phyloP scores from a whole-genome alignment of 2,113 vertebrate species.

The Corythoichthys haematopterus region DNA sequence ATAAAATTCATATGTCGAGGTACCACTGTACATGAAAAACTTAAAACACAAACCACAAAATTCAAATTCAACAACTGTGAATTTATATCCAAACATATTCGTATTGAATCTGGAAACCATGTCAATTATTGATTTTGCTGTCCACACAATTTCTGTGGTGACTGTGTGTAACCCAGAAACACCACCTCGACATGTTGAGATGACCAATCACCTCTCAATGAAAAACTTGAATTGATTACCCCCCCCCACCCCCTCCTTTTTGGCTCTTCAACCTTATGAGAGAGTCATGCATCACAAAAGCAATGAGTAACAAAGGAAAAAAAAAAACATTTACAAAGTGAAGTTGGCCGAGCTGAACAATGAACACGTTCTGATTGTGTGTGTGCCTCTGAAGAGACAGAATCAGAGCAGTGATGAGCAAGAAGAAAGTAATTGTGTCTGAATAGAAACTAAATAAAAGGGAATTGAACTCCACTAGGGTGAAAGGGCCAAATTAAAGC shows the following conservation, averaged over 20 bases:
- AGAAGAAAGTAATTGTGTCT: slow-evolving; percentile 28
- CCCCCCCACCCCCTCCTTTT: background rate
- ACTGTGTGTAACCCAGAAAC: slow-evolving; percentile 30
- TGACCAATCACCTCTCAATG: slow-evolving; percentile 3
- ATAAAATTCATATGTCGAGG: too few relatives aligned
- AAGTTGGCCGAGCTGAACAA: slow-evolving; percentile 32
- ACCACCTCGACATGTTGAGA: slow-evolving; percentile 14
- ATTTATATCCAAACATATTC: too few relatives aligned
- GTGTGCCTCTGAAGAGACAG: slow-evolving; percentile 14
- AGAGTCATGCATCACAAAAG: slow-evolving; percentile 26
- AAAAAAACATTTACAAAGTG: slow-evolving; percentile 6
- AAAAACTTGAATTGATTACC: slow-evolving; percentile 11
- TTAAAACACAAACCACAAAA: too few relatives aligned
- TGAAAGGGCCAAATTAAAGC: slow-evolving; percentile 46
- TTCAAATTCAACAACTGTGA: too few relatives aligned
- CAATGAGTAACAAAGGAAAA: slow-evolving; percentile 26
- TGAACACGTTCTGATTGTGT: slow-evolving; percentile 23
- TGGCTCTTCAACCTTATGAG: slow-evolving; percentile 20
- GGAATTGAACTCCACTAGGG: slow-evolving; percentile 36
- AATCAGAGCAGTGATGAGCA: slow-evolving; percentile 8
- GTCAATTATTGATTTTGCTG: too few relatives aligned
- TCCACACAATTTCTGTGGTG: slow-evolving; percentile 4
- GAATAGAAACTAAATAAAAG: background rate
- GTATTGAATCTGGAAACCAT: too few relatives aligned
- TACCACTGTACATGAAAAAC: too few relatives aligned